Base-by-base conservation (phyloP, 37 sponge, comb jelly and placozoan species). In the Crambe crambe region DNA sequence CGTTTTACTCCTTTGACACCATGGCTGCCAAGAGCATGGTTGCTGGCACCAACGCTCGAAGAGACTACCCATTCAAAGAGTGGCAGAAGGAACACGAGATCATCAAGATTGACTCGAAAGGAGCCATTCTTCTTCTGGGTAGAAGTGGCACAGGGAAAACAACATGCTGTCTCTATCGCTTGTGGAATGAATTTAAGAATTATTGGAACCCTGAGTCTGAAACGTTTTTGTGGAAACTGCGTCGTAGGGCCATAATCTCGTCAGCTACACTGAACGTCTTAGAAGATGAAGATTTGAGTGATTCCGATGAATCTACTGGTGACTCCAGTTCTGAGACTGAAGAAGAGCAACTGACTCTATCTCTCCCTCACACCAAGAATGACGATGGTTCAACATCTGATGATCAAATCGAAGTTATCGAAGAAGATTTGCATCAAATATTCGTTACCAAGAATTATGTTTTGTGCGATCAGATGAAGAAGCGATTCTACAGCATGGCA, bases 111-210 rank as follows among this genome's bases (percentile, higher is more conserved):
- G 37, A 38, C 2, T 37, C 61, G 2, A 70, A 77, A 20, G 78
- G 62, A 18, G 61, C 88, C 9, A 86, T 89, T 47, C 70, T 94
- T 36, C 85, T 94, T 10, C 77, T 94, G 18, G 94, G 94, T 15
- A 60, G 94, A 40, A 94, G 94, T 87, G 94, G 92, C 0, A 94
- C 95, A 37, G 95, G 95, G 2, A 90, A 90, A 76, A 90, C 92
- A 2, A 94, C 95, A 2, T 90, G 92, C 74, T 94, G 95, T 77
- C 72, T 94, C 4, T 94, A 94, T 70, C 70, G 89, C 0, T 76
- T 94, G 0, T 94, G 95, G 95, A 84, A 82, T 56, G 81, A 82
- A 22, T 94, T 87, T 43, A 70, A 77, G 37, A 58, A 69, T 39
- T 90, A 85, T 38, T 94, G 95, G 95, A 62, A 84, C 25, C 84